phyloP scores from a whole-genome alignment of 2,888 invertebrate genomes.

The Microdon myrmicae region DNA sequence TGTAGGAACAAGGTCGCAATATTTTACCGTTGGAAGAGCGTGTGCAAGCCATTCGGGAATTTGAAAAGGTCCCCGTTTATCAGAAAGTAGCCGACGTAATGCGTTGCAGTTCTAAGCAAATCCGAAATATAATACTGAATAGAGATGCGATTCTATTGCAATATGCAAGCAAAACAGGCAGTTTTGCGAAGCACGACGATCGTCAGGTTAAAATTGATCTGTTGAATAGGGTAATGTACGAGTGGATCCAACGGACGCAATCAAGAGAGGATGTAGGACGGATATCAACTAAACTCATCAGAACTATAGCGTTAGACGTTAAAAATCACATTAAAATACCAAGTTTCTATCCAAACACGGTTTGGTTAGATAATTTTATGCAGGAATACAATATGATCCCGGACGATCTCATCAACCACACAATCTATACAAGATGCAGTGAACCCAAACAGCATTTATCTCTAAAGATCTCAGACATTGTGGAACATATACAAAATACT shows the following conservation, averaged over 20 bases:
- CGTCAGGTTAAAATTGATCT: conserved; percentile 59
- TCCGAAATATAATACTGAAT: conserved; percentile 61
- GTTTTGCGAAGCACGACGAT: conserved; percentile 35
- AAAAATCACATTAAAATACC: conserved; percentile 57
- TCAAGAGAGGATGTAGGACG: conserved; percentile 52
- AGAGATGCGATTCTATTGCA: conserved; percentile 61
- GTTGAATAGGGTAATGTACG: conserved; percentile 62
- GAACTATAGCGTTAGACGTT: conserved; percentile 55
- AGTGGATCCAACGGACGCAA: conserved; percentile 62
- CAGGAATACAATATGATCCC: conserved; percentile 48
- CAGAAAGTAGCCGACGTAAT: conserved; percentile 63
- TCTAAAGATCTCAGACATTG: conserved; percentile 55
- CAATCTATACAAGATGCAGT: conserved; percentile 40
- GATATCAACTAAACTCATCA: conserved; percentile 37
- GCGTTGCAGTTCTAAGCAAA: conserved; percentile 64
- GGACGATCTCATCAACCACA: conserved; percentile 49
- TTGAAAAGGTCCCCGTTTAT: conserved; percentile 62
- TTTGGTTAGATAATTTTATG: conserved; percentile 57
- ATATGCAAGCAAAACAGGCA: conserved; percentile 53
- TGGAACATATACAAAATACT: conserved; percentile 51
- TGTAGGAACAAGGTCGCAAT: no score
- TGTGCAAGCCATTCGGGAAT: conserved; percentile 61
- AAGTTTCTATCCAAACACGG: conserved; percentile 56
- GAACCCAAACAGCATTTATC: conserved; percentile 53
- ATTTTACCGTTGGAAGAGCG: conserved; percentile 59